phyloP scores from a whole-genome alignment of 2,113 vertebrate species.

The Illadopsis cleaveri region DNA sequence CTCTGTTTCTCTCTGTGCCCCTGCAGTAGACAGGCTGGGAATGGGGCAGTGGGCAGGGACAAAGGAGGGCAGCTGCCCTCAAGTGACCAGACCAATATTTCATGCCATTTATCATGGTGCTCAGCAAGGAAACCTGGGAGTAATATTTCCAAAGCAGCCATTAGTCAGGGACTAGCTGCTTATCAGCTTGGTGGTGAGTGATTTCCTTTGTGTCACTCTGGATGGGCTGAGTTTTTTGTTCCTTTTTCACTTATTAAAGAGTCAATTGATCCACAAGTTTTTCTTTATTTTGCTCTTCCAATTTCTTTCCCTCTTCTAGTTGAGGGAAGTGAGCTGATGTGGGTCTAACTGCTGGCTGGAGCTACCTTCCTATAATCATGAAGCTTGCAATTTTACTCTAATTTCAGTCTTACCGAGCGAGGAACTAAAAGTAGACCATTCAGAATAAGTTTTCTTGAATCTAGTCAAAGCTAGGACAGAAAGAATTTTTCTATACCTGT shows the following conservation, averaged over 20 bases:
- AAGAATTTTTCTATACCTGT: neutral
- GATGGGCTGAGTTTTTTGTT: neutral
- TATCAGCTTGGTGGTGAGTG: neutral
- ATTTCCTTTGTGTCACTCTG: neutral
- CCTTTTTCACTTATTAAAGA: neutral
- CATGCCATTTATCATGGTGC: neutral
- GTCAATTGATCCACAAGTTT: neutral
- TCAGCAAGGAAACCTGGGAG: neutral
- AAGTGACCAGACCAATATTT: neutral
- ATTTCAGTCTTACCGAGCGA: neutral
- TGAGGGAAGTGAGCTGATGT: neutral
- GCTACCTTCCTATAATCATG: neutral
- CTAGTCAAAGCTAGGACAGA: neutral
- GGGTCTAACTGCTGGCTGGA: neutral
- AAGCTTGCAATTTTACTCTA: neutral
- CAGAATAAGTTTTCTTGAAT: neutral
- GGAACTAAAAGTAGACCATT: neutral
- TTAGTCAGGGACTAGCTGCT: neutral
- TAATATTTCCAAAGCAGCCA: neutral
- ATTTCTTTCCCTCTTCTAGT: neutral
- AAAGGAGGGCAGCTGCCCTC: neutral
- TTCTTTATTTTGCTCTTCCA: neutral
- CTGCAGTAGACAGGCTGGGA: neutral
- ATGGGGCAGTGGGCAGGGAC: neutral
- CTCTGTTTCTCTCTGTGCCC: neutral